These are phyloP conservation scores for Seriola quinqueradiata DNA, from an alignment of 2,113 vertebrate species.

Conservation along the genomic window DNA sequence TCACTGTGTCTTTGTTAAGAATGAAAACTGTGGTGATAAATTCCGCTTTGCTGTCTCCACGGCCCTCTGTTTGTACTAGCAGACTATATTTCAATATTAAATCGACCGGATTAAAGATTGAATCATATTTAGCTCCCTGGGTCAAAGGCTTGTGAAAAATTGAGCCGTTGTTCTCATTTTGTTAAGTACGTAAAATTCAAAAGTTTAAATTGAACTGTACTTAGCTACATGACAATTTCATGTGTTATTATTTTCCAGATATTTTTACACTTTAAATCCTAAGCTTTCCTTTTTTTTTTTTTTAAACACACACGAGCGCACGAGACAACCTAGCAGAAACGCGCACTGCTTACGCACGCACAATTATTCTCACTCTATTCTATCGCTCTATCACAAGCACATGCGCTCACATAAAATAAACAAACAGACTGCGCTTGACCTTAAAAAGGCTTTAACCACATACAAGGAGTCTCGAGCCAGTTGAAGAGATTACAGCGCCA, in stretches of 20 bases:
- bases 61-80: not conserved
- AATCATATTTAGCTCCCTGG: not conserved
- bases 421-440: slow-evolving; percentile 25
- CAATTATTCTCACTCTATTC: slow-evolving; percentile 3
- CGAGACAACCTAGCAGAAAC: not conserved
- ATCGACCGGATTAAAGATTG: not conserved
- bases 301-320: no score
- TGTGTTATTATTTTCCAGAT: not conserved
- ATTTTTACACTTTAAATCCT: not conserved
- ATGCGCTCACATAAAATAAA: not conserved
- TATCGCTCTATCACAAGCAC: slow-evolving; percentile 2
- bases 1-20: not conserved
- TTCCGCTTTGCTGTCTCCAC: not conserved
- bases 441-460: not conserved
- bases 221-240: not conserved
- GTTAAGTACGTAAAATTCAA: not conserved
- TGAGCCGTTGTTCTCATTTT: not conserved
- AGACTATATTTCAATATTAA: not conserved
- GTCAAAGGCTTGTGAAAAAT: not conserved
- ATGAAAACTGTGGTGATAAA: not conserved
- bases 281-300: no score
- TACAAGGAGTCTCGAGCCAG: not conserved
- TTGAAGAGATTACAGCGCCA: slow-evolving; percentile 48
- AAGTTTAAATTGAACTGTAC: not conserved
- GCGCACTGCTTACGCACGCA: slow-evolving; percentile 2